Evolutionary conservation across 1,140 invertebrate genomes (phyloP), one percentile per base, ranked within the genome.

Genomic region (Maniola jurtina): DNA sequence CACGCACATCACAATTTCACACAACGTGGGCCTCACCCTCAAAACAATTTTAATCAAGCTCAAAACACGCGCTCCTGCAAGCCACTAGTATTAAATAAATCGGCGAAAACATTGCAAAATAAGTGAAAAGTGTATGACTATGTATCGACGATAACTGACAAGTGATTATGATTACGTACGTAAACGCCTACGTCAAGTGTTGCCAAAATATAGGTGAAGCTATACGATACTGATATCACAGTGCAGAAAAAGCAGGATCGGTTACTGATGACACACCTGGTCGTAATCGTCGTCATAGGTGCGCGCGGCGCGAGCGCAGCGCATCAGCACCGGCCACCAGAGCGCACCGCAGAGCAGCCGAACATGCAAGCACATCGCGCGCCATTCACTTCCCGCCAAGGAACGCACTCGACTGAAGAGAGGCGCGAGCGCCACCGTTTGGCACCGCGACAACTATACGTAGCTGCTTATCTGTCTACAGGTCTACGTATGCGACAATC

Each of bases 341-440:
- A 90, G 83, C 71, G 86, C 88, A 63, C 78, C 88, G 81, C 86
- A 89, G 67, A 90, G 79, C 73, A 90, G 81, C 66, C 86, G 86
- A 70, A 89, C 77, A 79, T 89, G 85, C 65, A 89, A 85, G 82
- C 86, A 89, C 86, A 90, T 90, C 79, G 80, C 82, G 77, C 83
- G 83, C 86, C 84, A 86, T 84, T 86, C 88, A 88, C 88, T 81
- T 82, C 83, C 80, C 79, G 60, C 86, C 87, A 84, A 87, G 83
- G 84, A 85, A 76, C 83, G 73, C 81, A 81, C 80, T 82, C 78
- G 79, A 89, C 88, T 89, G 88, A 90, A 85, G 76, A 83, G 75
- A 85, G 77, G 65, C 74, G 80, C 82, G 81, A 78, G 70, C 84
- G 84, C 82, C 78, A 68, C 77, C 73, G 72, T 85, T 87, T 90